Evolutionary conservation across 2,888 invertebrate species (phyloP).

Genomic region (Athalia circularis): DNA sequence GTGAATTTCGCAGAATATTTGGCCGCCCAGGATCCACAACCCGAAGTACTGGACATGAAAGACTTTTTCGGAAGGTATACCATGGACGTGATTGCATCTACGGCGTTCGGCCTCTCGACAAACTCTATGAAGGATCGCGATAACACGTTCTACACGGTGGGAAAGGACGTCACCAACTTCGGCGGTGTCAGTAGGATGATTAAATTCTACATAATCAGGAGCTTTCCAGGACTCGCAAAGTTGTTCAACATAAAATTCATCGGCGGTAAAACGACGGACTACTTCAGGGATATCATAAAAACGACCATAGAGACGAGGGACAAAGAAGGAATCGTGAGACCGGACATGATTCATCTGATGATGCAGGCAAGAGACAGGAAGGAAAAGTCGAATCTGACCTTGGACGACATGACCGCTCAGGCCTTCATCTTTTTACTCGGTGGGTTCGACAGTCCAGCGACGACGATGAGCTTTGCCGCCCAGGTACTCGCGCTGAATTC

Average conservation of each 20-base stretch:
- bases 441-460: conserved; percentile 54
- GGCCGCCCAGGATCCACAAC: conserved; percentile 47
- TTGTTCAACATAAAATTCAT: conserved; percentile 50
- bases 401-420: conserved; percentile 72
- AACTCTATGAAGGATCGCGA: conserved; percentile 63
- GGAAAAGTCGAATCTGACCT: background rate
- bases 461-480: conserved; percentile 51
- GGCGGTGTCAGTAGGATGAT: background rate
- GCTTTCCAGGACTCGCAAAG: conserved; percentile 55
- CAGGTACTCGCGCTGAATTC: conserved; percentile 63
- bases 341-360: conserved; percentile 35
- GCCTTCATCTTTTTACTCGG: conserved; percentile 61
- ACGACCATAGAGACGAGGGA: conserved; percentile 57
- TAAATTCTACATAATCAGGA: conserved; percentile 52
- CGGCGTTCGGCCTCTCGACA: conserved; percentile 64
- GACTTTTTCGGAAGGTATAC: conserved; percentile 61
- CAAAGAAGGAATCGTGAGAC: conserved; percentile 53
- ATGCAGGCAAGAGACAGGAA: conserved; percentile 29
- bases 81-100: conserved; percentile 64
- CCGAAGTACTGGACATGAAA: conserved; percentile 62
- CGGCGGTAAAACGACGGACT: conserved; percentile 46
- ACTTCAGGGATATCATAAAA: conserved; percentile 56
- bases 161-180: conserved; percentile 52
- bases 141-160: conserved; percentile 64
- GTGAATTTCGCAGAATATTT: conserved; percentile 61